Base-by-base conservation (phyloP, 2,888 invertebrate species). In the Drosophila anceps region DNA sequence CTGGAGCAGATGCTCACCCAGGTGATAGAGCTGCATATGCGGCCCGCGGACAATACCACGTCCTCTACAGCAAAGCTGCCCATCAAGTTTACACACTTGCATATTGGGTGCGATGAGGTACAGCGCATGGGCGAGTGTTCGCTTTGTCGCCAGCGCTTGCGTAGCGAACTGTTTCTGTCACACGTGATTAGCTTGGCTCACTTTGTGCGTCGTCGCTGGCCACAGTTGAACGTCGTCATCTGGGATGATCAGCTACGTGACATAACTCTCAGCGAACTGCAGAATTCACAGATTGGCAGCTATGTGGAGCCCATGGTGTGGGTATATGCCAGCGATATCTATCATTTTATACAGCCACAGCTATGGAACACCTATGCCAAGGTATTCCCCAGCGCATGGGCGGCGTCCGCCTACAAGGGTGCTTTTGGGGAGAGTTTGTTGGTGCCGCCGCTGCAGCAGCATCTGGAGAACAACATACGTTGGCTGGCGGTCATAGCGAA, bases 211-310 rank as follows among this genome's bases (percentile, higher is more conserved):
- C 92, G 93, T 12, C 94, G 94, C 55, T 95, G 95, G 92, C 94
- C 94, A 0, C 92, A 94, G 20, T 90, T 96, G 24, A 94, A 94
- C 18, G 94, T 95, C 1, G 95, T 97, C 66, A 95, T 97, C 84
- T 97, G 97, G 97, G 96, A 97, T 87, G 97, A 97, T 91, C 96
- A 97, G 96, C 92, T 97, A 63, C 92, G 96, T 1, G 95, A 95
- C 81, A 93, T 96, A 77, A 93, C 95, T 3, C 92, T 94, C 51
- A 94, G 94, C 71, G 94, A 94, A 70, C 93, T 96, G 92, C 93
- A 95, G 64, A 94, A 95, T 71, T 94, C 94, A 33, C 94, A 94
- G 46, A 93, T 96, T 18, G 95, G 95, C 0, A 91, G 76, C 61
- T 93, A 96, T 43, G 96, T 96, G 0, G 96, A 96, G 86, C 96